Evolutionary conservation across 1,140 invertebrate genomes (phyloP).

Genomic region (Drosophila pectinifera): DNA sequence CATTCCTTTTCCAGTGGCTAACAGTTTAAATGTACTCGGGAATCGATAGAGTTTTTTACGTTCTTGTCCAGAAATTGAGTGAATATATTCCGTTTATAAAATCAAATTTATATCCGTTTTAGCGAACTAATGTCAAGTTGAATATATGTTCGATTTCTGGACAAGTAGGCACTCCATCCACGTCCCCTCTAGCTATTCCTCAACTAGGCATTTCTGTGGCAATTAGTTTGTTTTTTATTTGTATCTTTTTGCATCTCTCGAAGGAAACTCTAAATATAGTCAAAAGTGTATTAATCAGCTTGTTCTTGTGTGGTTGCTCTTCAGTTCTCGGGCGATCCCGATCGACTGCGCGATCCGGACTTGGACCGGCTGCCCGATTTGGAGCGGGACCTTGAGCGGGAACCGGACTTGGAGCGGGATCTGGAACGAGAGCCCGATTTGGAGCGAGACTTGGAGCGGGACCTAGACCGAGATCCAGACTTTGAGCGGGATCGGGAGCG

Average conservation of each 20-base stretch:
- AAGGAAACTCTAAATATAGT: conserved; percentile 49
- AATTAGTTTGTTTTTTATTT: conserved; percentile 35
- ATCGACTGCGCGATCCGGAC: conserved; percentile 74
- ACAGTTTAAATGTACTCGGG: background rate
- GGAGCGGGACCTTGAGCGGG: conserved; percentile 79
- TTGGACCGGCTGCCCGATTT: conserved; percentile 59
- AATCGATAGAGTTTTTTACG: background rate
- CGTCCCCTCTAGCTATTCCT: conserved; percentile 4
- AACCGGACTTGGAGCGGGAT: conserved; percentile 62
- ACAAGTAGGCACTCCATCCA: background rate
- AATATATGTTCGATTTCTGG: background rate
- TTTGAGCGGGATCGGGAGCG: conserved; percentile 61
- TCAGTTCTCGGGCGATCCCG: conserved; percentile 31
- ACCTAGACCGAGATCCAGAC: conserved; percentile 82
- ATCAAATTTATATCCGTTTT: conserved; percentile 3
- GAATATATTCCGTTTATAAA: background rate
- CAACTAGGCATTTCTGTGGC: conserved; percentile 13
- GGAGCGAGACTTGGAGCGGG: conserved; percentile 76
- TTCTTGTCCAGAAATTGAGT: background rate
- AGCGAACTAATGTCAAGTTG: too few species aligned
- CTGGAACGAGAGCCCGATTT: conserved; percentile 67
- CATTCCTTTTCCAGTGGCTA: background rate
- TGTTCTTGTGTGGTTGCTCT: background rate
- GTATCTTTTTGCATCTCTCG: conserved; percentile 31
- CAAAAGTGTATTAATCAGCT: conserved; percentile 23